Percentiles rank a stretch among this genome's conserved stretches.
Conservation (phyloP, 2,113 vertebrate species). For the Triplophysa siluroides region DNA sequence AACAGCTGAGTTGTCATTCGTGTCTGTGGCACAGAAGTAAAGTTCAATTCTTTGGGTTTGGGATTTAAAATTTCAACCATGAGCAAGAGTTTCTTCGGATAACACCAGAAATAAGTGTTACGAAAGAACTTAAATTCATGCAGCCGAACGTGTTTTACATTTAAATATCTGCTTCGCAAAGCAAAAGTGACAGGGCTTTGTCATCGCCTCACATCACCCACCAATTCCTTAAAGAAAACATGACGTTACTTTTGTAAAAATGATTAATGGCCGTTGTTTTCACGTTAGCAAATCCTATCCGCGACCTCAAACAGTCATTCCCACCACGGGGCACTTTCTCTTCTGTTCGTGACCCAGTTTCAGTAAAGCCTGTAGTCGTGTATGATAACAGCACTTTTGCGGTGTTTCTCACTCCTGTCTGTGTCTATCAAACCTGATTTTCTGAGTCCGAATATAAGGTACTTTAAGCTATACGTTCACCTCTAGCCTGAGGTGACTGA, state of each 20-base stretch:
- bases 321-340: neutral
- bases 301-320: neutral
- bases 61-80: no score
- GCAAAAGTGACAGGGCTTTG: neutral
- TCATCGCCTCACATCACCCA: no score
- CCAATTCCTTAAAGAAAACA: neutral
- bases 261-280: neutral
- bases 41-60: no score
- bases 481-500: neutral
- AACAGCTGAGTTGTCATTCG: no score
- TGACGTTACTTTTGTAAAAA: neutral
- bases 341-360: neutral
- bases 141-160: no score
- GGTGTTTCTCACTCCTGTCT: neutral
- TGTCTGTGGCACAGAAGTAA: no score
- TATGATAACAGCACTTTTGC: neutral
- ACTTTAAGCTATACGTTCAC: no score
- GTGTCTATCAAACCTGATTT: neutral
- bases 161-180: conserved; percentile 1
- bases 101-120: neutral
- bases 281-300: neutral
- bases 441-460: neutral
- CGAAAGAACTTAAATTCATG: neutral
- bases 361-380: neutral
- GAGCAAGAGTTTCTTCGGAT: neutral